These are phyloP conservation scores for Globodera rostochiensis DNA, from an alignment of 1,140 invertebrate genomes.

Conservation along the genomic window DNA sequence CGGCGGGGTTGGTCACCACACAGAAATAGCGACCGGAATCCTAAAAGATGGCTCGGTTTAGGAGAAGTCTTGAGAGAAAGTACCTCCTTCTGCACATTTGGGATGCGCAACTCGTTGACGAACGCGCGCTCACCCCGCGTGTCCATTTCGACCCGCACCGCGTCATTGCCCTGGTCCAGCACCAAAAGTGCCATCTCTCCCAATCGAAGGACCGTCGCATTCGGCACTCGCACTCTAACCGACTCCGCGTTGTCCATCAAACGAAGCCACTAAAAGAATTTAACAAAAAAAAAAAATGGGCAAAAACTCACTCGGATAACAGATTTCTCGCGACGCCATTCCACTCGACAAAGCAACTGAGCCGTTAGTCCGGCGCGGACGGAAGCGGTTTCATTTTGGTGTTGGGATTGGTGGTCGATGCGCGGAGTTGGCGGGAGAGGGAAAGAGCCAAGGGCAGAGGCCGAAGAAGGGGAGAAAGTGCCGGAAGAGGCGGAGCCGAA, in stretches of 20 bases:
- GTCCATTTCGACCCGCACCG: constrained; percentile 22
- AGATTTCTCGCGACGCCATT: constrained; percentile 38
- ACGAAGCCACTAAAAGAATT: constrained; percentile 38
- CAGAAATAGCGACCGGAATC: constrained; percentile 43
- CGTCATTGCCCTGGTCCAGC: constrained; percentile 37
- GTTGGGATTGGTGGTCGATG: constrained; percentile 37
- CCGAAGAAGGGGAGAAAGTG: constrained; percentile 12
- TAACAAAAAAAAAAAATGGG: background rate
- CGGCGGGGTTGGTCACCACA: constrained; percentile 40
- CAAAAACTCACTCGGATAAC: constrained; percentile 13
- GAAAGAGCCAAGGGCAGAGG: constrained; percentile 18
- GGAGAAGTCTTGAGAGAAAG: background rate
- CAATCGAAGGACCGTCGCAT: constrained; percentile 40
- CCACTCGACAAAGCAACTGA: constrained; percentile 39
- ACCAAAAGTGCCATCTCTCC: constrained; percentile 37
- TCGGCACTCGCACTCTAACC: constrained; percentile 11
- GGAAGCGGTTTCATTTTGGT: constrained; percentile 13
- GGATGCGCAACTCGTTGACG: constrained; percentile 39
- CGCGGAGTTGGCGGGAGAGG: constrained; percentile 6
- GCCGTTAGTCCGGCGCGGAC: constrained; percentile 38
- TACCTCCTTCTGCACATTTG: constrained; percentile 32
- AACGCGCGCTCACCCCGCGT: constrained; percentile 21
- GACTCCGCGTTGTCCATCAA: constrained; percentile 27
- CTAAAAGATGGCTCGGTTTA: background rate
- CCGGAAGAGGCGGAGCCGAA: constrained; percentile 18